phyloP scores from a whole-genome alignment of 2,797 vertebrate genomes.

The Oceanodroma leucorhoa region DNA sequence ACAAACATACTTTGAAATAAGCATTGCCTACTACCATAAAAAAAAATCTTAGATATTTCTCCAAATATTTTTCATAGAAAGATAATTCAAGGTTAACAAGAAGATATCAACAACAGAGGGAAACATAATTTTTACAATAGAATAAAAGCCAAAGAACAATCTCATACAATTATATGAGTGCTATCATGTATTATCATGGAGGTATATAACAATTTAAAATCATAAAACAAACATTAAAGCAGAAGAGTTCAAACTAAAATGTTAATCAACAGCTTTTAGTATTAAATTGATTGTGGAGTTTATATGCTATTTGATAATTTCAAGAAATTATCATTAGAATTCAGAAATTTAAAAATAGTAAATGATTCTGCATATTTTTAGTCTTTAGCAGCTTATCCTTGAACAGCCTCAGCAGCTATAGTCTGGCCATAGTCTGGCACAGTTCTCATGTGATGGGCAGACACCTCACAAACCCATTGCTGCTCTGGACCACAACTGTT shows the following conservation, averaged over 20 bases:
- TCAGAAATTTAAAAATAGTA: background rate
- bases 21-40: background rate
- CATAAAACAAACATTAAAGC: background rate
- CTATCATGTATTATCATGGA: background rate
- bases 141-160: background rate
- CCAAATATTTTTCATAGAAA: background rate
- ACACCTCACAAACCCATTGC: accelerated
- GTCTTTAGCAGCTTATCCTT: background rate
- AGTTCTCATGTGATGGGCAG: background rate
- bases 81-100: background rate
- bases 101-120: background rate
- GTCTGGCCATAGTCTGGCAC: background rate
- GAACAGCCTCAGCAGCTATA: background rate
- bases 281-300: background rate
- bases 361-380: background rate
- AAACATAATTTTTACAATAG: background rate
- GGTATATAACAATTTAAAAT: background rate
- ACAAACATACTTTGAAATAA: background rate
- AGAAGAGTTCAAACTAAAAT: background rate
- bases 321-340: background rate
- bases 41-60: background rate
- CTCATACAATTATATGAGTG: no score
- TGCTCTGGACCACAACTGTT: background rate
- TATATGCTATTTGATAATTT: background rate
- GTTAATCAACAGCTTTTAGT: background rate